Evolutionary conservation across 2,888 invertebrate species (phyloP).

Genomic region (Timandra comae): DNA sequence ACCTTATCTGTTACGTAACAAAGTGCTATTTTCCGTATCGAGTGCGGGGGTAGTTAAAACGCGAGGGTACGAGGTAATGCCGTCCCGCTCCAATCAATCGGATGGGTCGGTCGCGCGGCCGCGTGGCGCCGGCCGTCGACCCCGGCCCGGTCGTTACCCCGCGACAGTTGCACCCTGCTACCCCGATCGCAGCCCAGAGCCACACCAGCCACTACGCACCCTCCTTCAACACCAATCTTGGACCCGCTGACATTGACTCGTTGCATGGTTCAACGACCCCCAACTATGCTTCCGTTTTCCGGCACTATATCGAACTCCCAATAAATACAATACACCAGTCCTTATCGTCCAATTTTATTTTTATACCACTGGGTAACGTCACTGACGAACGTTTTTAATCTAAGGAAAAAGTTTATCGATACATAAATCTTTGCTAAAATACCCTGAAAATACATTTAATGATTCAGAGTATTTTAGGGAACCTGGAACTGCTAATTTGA

Average conservation of each 20-base stretch:
- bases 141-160: conserved; percentile 70
- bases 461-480: too few species aligned
- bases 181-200: conserved; percentile 41
- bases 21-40: conserved; percentile 52
- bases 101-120: conserved; percentile 61
- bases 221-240: conserved; percentile 68
- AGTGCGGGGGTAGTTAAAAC: conserved; percentile 55
- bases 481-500: too few species aligned
- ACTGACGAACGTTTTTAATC: conserved; percentile 18
- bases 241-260: conserved; percentile 72
- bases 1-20: conserved; percentile 52
- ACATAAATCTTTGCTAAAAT: conserved; percentile 7
- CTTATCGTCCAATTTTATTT: conserved; percentile 29
- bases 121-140: conserved; percentile 72
- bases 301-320: conserved; percentile 43
- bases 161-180: conserved; percentile 72
- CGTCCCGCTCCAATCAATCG: conserved; percentile 73
- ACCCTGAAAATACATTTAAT: too few species aligned
- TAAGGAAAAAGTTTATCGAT: conserved; percentile 17
- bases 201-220: conserved; percentile 40
- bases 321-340: conserved; percentile 17
- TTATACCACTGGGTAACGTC: conserved; percentile 22
- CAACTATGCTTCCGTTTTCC: conserved; percentile 57
- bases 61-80: conserved; percentile 57
- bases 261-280: conserved; percentile 57